phyloP scores from a whole-genome alignment of 2,797 vertebrate genomes.

The Gymnopithys bicolor region DNA sequence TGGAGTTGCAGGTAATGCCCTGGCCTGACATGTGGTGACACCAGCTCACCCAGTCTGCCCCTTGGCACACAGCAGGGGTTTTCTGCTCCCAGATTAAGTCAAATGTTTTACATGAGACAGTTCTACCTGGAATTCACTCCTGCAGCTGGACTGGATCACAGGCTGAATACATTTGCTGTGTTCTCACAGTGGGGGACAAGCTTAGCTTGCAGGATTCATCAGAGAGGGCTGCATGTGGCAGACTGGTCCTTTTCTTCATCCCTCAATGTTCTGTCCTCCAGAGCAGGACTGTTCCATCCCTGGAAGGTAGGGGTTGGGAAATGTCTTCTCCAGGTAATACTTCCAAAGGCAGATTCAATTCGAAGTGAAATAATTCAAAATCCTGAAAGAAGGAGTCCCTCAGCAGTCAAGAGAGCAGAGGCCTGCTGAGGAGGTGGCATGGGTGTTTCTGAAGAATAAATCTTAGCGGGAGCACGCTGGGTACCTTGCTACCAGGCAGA shows the following conservation, averaged over 20 bases:
- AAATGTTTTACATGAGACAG: background rate
- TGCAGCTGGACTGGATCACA: background rate
- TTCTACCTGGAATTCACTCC: background rate
- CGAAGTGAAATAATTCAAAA: background rate
- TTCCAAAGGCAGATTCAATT: background rate
- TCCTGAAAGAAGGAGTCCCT: background rate
- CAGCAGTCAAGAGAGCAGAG: constrained; percentile 3
- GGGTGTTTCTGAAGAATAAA: constrained; percentile 42
- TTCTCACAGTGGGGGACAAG: background rate
- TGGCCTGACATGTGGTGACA: background rate
- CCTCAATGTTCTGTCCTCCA: background rate
- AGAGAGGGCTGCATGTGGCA: background rate
- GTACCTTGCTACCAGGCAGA: constrained; percentile 51
- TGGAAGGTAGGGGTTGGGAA: background rate
- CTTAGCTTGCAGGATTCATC: background rate
- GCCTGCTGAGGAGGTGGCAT: background rate
- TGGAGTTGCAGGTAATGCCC: background rate
- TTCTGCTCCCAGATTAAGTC: background rate
- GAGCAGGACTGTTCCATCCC: background rate
- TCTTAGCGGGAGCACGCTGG: background rate
- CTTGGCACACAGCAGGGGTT: background rate
- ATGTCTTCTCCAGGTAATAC: background rate
- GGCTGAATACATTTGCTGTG: background rate
- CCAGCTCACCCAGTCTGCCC: background rate
- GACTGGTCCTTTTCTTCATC: background rate